Conservation (phyloP, 2,888 invertebrate genomes). For the Chrysolina americana region DNA sequence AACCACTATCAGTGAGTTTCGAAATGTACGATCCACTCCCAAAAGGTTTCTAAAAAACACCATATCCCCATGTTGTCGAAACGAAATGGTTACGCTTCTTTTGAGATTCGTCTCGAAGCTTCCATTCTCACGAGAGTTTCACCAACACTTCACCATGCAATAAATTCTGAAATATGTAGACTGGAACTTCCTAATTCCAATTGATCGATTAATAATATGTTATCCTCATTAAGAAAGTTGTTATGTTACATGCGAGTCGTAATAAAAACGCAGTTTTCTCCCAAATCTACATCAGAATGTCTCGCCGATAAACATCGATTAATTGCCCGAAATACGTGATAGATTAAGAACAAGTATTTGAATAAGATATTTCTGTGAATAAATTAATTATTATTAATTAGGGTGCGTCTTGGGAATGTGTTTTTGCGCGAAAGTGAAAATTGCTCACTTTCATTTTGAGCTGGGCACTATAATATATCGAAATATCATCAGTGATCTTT, state of each 20-base stretch:
- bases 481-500: too few species aligned
- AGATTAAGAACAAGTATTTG: not conserved
- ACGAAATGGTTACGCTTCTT: too few species aligned
- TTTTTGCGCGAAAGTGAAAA: too few species aligned
- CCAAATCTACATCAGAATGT: not conserved
- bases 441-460: too few species aligned
- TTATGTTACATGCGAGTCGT: not conserved
- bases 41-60: too few species aligned
- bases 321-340: not conserved
- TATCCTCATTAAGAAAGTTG: not conserved
- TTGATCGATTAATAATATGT: not conserved
- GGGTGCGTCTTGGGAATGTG: not conserved
- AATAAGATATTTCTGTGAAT: not conserved
- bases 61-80: too few species aligned
- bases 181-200: not conserved
- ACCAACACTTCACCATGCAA: not conserved
- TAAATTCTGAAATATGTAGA: not conserved
- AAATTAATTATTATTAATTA: not conserved
- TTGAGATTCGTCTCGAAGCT: too few species aligned
- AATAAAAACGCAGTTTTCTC: not conserved
- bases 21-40: too few species aligned
- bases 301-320: not conserved
- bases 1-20: too few species aligned
- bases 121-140: not conserved
- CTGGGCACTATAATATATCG: too few species aligned